These are phyloP conservation scores for Cotesia glomerata DNA, from an alignment of 1,140 invertebrate genomes.

Conservation along the genomic window DNA sequence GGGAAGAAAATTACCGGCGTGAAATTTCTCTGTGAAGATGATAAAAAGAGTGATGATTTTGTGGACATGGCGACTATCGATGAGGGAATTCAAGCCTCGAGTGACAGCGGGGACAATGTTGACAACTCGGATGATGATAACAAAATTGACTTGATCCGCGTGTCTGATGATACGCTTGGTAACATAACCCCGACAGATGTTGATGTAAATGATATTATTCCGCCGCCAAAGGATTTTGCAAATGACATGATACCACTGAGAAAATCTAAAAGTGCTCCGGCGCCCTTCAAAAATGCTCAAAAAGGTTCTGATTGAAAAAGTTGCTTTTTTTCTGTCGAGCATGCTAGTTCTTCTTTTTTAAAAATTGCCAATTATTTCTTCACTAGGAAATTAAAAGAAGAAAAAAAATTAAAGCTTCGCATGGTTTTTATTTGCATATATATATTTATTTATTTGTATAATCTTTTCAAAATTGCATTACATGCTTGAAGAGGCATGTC, in stretches of 20 bases:
- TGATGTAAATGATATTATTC: slow-evolving; percentile 42
- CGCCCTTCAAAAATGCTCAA: slow-evolving; percentile 51
- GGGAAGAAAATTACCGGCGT: background rate
- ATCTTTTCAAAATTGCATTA: too few relatives aligned
- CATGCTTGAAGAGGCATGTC: background rate
- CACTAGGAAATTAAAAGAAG: background rate
- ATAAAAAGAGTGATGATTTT: background rate
- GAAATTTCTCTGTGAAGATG: background rate
- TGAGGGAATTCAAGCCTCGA: background rate
- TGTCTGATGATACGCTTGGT: slow-evolving; percentile 29
- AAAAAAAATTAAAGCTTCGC: background rate
- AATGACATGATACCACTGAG: slow-evolving; percentile 53
- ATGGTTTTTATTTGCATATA: background rate
- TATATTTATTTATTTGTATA: too few relatives aligned
- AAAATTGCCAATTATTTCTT: too few relatives aligned
- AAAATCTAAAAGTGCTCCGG: slow-evolving; percentile 60
- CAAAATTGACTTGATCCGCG: slow-evolving; percentile 33
- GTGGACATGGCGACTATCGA: background rate
- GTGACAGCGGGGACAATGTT: slow-evolving; percentile 23
- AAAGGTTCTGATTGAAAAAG: slow-evolving; percentile 43
- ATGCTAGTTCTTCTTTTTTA: background rate
- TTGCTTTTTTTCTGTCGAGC: slow-evolving; percentile 18
- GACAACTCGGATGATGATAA: slow-evolving; percentile 28
- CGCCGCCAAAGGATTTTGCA: slow-evolving; percentile 42
- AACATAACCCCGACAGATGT: slow-evolving; percentile 33